Conservation (phyloP, 2,113 vertebrate species). For the Eptesicus fuscus region DNA sequence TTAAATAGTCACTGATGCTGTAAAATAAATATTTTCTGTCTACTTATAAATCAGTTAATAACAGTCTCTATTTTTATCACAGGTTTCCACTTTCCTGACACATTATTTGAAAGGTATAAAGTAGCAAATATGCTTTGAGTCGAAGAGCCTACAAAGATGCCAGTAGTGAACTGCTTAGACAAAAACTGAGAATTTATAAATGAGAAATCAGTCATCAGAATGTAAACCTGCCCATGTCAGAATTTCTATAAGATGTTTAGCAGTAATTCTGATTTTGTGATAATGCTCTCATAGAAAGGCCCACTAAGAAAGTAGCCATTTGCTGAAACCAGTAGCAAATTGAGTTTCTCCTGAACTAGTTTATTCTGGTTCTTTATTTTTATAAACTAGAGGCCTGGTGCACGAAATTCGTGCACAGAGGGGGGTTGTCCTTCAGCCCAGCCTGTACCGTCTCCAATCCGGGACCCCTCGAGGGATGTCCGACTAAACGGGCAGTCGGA, state of each 20-base stretch:
- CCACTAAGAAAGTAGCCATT: background rate
- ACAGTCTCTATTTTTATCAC: slow-evolving; percentile 43
- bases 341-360: background rate
- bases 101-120: slow-evolving; percentile 28
- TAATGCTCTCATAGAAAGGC: background rate
- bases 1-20: slow-evolving; percentile 64
- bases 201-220: background rate
- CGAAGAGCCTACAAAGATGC: background rate
- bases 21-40: slow-evolving; percentile 45
- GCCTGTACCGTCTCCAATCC: no score
- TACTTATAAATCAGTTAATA: slow-evolving; percentile 64
- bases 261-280: background rate
- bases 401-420: no score
- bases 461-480: no score
- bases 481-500: no score
- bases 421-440: no score
- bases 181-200: slow-evolving; percentile 3
- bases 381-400: no score
- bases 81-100: slow-evolving; percentile 37
- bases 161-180: background rate
- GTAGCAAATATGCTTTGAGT: slow-evolving; percentile 26
- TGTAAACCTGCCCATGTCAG: background rate
- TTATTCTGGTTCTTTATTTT: slow-evolving; percentile 2
- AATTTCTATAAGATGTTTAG: slow-evolving; percentile 22
- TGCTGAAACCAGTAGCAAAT: background rate